Conservation (phyloP, 1,140 invertebrate species). For the Subanguina moxae region DNA sequence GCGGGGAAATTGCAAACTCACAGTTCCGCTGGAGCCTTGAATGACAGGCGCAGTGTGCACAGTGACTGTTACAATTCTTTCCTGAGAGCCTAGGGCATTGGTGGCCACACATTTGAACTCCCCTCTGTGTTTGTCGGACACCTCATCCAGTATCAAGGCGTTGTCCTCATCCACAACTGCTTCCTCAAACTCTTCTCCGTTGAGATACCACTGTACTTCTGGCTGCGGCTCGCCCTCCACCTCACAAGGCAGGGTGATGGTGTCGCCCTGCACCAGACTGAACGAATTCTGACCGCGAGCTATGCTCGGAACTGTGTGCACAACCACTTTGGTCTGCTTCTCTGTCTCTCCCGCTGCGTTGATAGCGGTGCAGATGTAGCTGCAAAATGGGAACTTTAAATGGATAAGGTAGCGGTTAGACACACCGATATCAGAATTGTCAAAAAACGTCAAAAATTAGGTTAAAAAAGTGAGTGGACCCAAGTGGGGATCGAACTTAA, state of each 20-base stretch:
- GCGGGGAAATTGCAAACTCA: background rate
- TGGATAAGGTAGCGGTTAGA: no score
- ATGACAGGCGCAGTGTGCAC: conserved; percentile 54
- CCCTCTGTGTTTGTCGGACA: conserved; percentile 44
- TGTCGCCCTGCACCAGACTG: conserved; percentile 48
- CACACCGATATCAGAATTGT: no score
- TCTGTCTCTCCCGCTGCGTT: conserved; percentile 28
- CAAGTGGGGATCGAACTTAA: no score
- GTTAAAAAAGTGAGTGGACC: no score
- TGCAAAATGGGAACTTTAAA: no score
- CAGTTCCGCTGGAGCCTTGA: conserved; percentile 27
- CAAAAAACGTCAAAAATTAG: no score
- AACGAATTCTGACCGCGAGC: conserved; percentile 42
- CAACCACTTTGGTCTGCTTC: conserved; percentile 55
- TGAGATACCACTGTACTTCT: conserved; percentile 42
- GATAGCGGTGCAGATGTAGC: conserved; percentile 59
- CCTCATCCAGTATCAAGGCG: conserved; percentile 44
- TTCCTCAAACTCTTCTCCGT: conserved; percentile 23
- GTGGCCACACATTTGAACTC: conserved; percentile 49
- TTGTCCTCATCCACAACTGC: conserved; percentile 45
- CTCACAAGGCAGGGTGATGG: conserved; percentile 46
- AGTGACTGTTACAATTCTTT: conserved; percentile 43
- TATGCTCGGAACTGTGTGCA: conserved; percentile 43
- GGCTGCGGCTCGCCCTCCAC: conserved; percentile 48
- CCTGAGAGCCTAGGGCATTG: conserved; percentile 50